Conservation (phyloP, 2,888 invertebrate species). For the Bursaphelenchus okinawaensis region DNA sequence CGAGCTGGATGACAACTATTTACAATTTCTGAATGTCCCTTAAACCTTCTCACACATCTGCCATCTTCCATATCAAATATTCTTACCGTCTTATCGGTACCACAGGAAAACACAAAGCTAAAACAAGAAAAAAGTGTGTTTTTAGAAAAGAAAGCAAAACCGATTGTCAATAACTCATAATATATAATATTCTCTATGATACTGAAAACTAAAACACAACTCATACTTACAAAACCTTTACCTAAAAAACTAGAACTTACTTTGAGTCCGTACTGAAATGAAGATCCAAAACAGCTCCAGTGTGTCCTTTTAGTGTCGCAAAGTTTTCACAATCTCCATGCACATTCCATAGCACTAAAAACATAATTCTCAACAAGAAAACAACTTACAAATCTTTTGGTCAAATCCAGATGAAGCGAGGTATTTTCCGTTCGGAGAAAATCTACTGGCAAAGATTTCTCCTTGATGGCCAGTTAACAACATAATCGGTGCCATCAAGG, state of each 20-base stretch:
- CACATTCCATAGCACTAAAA: conserved; percentile 78
- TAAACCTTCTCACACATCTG: conserved; percentile 71
- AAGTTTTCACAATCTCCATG: conserved; percentile 97
- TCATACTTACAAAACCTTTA: no score
- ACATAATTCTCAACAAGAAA: neutral
- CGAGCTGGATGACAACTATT: conserved; percentile 67
- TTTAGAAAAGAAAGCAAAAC: no score
- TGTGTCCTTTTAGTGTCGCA: conserved; percentile 84
- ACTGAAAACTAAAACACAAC: no score
- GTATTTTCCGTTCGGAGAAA: conserved; percentile 91
- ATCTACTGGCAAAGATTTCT: conserved; percentile 84
- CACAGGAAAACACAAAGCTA: conserved; percentile 76
- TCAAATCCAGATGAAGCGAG: conserved; percentile 91
- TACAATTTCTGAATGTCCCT: conserved; percentile 64
- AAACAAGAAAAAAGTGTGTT: conserved; percentile 23
- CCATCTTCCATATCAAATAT: conserved; percentile 91
- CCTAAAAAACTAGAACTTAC: no score
- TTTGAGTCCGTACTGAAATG: conserved; percentile 59
- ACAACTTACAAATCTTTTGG: conserved; percentile 61
- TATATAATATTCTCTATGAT: no score
- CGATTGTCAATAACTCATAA: no score
- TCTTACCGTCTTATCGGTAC: conserved; percentile 87
- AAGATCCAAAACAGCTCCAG: conserved; percentile 87
- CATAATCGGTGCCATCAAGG: conserved; percentile 34
- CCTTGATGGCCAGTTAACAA: conserved; percentile 86